These are phyloP conservation scores for Aphodius sticticus DNA, from an alignment of 2,888 invertebrate genomes.

Conservation along the genomic window DNA sequence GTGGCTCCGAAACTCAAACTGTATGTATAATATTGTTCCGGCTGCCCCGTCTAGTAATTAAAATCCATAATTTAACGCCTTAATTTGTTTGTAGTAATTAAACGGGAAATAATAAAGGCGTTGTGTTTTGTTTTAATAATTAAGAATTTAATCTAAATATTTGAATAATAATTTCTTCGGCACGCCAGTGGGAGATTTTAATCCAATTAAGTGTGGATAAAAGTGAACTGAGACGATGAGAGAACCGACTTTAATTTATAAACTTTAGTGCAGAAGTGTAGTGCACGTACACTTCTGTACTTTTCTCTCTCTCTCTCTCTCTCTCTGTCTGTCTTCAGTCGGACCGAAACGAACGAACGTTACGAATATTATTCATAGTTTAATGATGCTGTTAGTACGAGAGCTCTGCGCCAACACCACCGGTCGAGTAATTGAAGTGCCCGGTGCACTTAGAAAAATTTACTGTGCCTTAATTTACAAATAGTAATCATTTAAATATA, in stretches of 20 bases:
- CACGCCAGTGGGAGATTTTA: conserved; percentile 38
- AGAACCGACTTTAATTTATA: conserved; percentile 33
- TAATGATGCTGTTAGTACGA: conserved; percentile 16
- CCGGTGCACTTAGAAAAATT: conserved; percentile 9
- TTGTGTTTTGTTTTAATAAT: conserved; percentile 40
- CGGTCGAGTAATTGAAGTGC: conserved; percentile 12
- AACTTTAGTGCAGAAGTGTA: conserved; percentile 23
- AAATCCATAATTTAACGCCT: conserved; percentile 35
- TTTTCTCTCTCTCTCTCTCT: not conserved
- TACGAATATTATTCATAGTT: conserved; percentile 23
- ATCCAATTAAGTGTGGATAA: conserved; percentile 41
- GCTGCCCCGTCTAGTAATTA: conserved; percentile 30
- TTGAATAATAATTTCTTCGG: conserved; percentile 41
- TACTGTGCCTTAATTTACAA: not conserved
- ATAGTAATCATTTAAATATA: not conserved
- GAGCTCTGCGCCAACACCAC: conserved; percentile 9
- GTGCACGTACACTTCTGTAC: not conserved
- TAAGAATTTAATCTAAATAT: conserved; percentile 47
- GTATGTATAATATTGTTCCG: not conserved
- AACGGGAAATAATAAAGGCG: conserved; percentile 34
- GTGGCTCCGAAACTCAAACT: not conserved
- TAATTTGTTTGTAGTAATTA: conserved; percentile 36
- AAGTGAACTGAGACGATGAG: conserved; percentile 23
- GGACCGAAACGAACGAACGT: conserved; percentile 6
- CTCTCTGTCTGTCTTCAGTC: not conserved